phyloP scores from a whole-genome alignment of 1,140 invertebrate species.

The Danaus plexippus region DNA sequence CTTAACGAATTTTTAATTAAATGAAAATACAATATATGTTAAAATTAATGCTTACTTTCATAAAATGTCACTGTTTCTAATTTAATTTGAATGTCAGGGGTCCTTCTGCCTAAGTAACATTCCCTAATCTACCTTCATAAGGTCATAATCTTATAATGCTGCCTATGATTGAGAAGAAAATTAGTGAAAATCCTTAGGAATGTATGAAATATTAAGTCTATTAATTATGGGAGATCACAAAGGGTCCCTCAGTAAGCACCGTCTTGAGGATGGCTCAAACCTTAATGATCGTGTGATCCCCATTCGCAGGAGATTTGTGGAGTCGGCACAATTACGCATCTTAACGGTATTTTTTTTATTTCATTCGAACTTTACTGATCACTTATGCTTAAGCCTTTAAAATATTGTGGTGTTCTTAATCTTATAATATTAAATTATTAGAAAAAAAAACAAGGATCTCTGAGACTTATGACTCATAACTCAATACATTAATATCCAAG shows the following conservation, averaged over 20 bases:
- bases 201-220: conserved; percentile 50
- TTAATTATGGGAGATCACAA: conserved; percentile 51
- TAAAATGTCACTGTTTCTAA: no score
- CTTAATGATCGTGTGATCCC: conserved; percentile 48
- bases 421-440: no score
- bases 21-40: no score
- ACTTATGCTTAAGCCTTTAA: no score
- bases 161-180: conserved; percentile 22
- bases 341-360: conserved; percentile 10
- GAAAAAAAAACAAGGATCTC: no score
- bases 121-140: conserved; percentile 10
- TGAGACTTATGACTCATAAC: no score
- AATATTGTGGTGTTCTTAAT: no score
- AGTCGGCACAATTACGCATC: conserved; percentile 29
- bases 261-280: conserved; percentile 33
- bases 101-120: not conserved
- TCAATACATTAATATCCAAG: no score
- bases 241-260: conserved; percentile 39
- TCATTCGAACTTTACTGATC: no score
- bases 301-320: conserved; percentile 35
- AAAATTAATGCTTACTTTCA: no score
- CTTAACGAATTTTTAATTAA: no score
- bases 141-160: conserved; percentile 15
- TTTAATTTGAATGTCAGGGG: no score
- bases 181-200: conserved; percentile 24